These are phyloP conservation scores for Lytechinus pictus DNA, from an alignment of 35 echinoderm and acorn worm species.

Conservation along the genomic window DNA sequence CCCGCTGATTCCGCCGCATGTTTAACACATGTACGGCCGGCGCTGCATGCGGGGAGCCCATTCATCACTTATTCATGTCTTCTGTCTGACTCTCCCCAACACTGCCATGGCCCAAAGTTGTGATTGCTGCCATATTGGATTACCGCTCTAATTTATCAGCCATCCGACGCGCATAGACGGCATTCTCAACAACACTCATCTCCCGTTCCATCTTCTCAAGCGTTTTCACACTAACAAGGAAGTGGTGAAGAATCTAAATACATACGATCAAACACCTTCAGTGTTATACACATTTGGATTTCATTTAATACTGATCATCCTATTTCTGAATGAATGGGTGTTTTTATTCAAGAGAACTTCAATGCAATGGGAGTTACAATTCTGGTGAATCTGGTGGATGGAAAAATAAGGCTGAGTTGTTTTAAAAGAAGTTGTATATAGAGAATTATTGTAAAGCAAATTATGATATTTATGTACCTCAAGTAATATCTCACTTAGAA, in stretches of 20 bases:
- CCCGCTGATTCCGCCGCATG: constrained; percentile 25
- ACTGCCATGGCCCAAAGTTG: neutral
- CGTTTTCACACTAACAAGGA: neutral
- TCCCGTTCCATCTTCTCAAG: neutral
- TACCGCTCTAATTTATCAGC: constrained; percentile 32
- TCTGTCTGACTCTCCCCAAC: constrained; percentile 23
- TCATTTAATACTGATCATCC: neutral
- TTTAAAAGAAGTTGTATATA: too few relatives aligned
- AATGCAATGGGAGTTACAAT: neutral
- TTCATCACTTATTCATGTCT: constrained; percentile 43
- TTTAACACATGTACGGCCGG: constrained; percentile 38
- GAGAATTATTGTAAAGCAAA: too few relatives aligned
- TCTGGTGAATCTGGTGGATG: too few relatives aligned
- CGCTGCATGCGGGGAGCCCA: neutral
- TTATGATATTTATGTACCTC: too few relatives aligned
- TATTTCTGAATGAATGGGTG: neutral
- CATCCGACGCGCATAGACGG: neutral
- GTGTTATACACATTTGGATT: constrained; percentile 12
- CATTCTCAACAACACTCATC: neutral
- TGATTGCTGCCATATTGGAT: constrained; percentile 24
- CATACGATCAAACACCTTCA: neutral
- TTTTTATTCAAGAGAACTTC: neutral
- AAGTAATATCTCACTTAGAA: too few relatives aligned
- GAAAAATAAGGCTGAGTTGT: too few relatives aligned
- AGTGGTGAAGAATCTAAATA: neutral